phyloP scores from a whole-genome alignment of 2,797 vertebrate species.

The Coregonus suidteri region DNA sequence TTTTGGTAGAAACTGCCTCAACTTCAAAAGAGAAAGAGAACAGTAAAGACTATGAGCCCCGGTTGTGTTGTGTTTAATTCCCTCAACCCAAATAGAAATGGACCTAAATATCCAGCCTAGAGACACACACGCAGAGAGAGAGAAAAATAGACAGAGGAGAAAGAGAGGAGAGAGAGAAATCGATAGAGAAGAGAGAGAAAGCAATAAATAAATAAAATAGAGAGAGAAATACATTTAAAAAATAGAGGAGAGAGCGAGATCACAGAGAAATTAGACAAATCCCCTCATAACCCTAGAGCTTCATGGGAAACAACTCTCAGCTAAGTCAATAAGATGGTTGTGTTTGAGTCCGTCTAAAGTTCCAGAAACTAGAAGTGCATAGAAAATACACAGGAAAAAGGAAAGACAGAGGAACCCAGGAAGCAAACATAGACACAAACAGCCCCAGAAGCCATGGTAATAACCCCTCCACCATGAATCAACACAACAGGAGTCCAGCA shows the following conservation, averaged over 20 bases:
- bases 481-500: background rate
- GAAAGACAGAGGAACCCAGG: background rate
- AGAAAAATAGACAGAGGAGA: background rate
- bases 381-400: background rate
- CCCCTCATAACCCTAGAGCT: too few relatives aligned
- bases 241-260: too few relatives aligned
- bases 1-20: background rate
- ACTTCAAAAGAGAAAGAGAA: background rate
- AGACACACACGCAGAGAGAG: background rate
- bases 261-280: too few relatives aligned
- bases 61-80: background rate
- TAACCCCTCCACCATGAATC: background rate
- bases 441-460: background rate
- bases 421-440: background rate
- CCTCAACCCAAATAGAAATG: background rate
- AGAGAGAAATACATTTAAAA: too few relatives aligned
- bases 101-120: background rate
- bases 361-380: background rate
- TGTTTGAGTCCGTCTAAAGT: too few relatives aligned
- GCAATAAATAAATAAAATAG: too few relatives aligned
- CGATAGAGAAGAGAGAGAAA: too few relatives aligned
- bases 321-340: too few relatives aligned
- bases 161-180: too few relatives aligned
- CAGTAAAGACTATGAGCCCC: background rate
- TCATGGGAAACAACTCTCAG: too few relatives aligned